These are phyloP conservation scores for Sicus ferrugineus DNA, from an alignment of 2,888 invertebrate species.

Conservation along the genomic window DNA sequence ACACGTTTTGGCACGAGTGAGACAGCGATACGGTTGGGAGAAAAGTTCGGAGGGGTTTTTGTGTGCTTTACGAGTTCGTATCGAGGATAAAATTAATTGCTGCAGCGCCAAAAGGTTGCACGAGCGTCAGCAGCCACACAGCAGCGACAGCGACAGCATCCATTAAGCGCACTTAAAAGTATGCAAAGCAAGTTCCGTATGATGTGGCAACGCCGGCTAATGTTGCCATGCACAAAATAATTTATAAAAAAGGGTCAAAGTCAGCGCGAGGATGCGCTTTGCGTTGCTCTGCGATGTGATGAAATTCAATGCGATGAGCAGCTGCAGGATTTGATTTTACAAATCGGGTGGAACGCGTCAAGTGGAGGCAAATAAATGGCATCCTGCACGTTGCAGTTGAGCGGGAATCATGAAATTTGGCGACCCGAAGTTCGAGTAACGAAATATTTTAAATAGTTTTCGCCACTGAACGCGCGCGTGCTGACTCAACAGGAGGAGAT, in stretches of 20 bases:
- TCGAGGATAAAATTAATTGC: conserved; percentile 25
- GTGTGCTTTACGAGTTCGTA: conserved; percentile 9
- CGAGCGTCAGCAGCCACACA: background rate
- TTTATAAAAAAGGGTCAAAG: conserved; percentile 30
- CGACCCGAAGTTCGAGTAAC: conserved; percentile 15
- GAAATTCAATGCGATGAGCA: background rate
- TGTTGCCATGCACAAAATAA: conserved; percentile 28
- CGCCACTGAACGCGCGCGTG: background rate
- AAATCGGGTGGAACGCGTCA: background rate
- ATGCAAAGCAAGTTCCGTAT: background rate
- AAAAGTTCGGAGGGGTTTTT: background rate
- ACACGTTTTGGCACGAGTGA: background rate
- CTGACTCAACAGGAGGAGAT: conserved; percentile 23
- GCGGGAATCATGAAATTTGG: conserved; percentile 20
- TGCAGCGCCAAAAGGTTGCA: conserved; percentile 25
- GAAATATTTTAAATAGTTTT: conserved; percentile 24
- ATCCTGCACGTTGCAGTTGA: background rate
- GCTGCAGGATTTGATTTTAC: background rate
- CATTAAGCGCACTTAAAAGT: conserved; percentile 19
- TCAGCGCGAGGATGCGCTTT: conserved; percentile 1
- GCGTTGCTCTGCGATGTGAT: conserved; percentile 6
- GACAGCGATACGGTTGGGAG: background rate
- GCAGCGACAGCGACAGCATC: background rate
- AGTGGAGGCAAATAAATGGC: background rate
- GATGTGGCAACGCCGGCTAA: conserved; percentile 19